Evolutionary conservation across 1,140 invertebrate genomes (phyloP).

Genomic region (Psix sp.): DNA sequence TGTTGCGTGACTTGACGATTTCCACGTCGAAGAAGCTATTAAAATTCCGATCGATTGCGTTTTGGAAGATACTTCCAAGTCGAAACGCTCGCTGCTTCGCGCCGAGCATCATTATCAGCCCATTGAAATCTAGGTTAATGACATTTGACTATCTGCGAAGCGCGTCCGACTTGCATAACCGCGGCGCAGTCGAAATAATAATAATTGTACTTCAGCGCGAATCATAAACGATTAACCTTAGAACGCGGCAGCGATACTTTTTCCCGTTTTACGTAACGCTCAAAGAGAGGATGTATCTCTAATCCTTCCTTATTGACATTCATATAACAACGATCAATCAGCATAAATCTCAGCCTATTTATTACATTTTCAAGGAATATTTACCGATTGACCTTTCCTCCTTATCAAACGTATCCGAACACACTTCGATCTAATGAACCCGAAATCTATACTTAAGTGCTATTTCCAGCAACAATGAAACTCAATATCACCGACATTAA

Average conservation of each 20-base stretch:
- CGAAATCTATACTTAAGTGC: no score
- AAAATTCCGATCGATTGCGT: constrained; percentile 6
- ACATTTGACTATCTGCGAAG: constrained; percentile 24
- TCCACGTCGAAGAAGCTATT: constrained; percentile 7
- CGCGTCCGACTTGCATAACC: constrained; percentile 22
- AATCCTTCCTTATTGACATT: constrained; percentile 47
- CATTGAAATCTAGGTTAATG: constrained; percentile 35
- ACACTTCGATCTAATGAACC: no score
- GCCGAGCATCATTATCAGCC: constrained; percentile 2
- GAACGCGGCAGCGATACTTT: constrained; percentile 12
- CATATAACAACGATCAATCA: constrained; percentile 12
- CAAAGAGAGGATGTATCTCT: constrained; percentile 18
- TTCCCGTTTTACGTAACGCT: constrained; percentile 26
- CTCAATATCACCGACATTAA: no score
- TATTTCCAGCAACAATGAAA: no score
- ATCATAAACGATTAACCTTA: constrained; percentile 31
- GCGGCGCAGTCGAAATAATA: constrained; percentile 17
- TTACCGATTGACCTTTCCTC: no score
- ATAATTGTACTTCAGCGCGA: constrained; percentile 7
- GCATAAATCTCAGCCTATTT: no score
- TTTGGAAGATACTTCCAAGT: constrained; percentile 8
- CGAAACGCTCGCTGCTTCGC: constrained; percentile 4
- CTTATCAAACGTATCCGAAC: no score
- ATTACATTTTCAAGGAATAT: no score
- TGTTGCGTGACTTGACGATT: constrained; percentile 17